These are phyloP conservation scores for Bufo gargarizans DNA, from an alignment of 2,113 vertebrate species.

Conservation along the genomic window DNA sequence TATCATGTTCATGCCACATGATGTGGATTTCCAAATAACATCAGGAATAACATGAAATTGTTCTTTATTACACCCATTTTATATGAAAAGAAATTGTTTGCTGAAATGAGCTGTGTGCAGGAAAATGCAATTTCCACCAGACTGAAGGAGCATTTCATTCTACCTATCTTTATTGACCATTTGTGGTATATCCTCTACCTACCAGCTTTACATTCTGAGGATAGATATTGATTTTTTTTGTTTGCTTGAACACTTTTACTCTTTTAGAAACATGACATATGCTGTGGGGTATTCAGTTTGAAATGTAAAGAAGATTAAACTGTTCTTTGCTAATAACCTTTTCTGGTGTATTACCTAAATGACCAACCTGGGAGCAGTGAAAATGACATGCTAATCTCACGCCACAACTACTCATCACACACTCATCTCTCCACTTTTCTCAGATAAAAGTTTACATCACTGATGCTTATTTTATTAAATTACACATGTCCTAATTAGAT, in stretches of 20 bases:
- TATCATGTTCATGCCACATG: neutral
- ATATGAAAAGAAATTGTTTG: conserved; percentile 11
- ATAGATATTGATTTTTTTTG: conserved; percentile 40
- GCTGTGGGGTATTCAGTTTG: conserved; percentile 41
- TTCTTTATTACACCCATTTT: conserved; percentile 13
- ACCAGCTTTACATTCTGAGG: conserved; percentile 42
- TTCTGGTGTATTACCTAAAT: conserved; percentile 50
- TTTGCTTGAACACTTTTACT: conserved; percentile 36
- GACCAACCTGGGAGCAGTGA: conserved; percentile 47
- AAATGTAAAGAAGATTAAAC: conserved; percentile 48
- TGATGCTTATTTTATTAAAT: neutral
- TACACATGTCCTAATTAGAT: neutral
- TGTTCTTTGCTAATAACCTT: conserved; percentile 38
- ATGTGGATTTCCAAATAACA: neutral
- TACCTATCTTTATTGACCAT: conserved; percentile 32
- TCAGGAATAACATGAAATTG: neutral
- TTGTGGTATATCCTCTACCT: conserved; percentile 18
- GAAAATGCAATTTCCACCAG: conserved; percentile 17
- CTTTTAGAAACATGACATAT: conserved; percentile 46
- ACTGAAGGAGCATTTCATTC: conserved; percentile 16
- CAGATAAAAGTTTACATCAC: neutral
- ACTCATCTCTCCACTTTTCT: neutral
- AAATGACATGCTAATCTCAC: conserved; percentile 46
- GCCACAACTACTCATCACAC: conserved; percentile 1
- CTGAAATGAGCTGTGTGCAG: conserved; percentile 10